Conservation (phyloP, 2,113 vertebrate genomes). For the Varanus salvator region DNA sequence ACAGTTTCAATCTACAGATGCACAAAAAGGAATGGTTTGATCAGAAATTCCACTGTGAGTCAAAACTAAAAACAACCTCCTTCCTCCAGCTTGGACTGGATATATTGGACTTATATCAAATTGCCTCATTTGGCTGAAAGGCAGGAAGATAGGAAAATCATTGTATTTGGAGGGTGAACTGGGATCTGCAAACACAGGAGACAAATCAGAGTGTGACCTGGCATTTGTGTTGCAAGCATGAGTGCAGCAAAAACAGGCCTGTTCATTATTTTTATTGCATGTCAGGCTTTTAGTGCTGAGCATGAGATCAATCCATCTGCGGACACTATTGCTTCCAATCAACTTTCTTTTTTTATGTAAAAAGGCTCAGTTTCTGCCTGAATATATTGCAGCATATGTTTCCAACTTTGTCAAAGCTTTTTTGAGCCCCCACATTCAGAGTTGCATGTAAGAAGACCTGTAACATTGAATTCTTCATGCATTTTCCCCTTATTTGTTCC, state of each 20-base stretch:
- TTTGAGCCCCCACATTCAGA: slow-evolving; percentile 24
- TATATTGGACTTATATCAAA: slow-evolving; percentile 10
- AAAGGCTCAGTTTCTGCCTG: slow-evolving; percentile 26
- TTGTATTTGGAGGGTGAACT: slow-evolving; percentile 1
- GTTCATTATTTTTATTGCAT: slow-evolving; percentile 8
- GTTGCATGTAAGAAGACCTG: slow-evolving; percentile 28
- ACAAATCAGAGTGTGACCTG: neutral
- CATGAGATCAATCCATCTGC: neutral
- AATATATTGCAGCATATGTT: slow-evolving; percentile 29
- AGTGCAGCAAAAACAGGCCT: neutral
- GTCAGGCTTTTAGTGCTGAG: neutral
- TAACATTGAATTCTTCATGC: neutral
- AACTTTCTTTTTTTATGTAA: neutral
- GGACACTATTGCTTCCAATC: slow-evolving; percentile 6
- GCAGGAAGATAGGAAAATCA: neutral
- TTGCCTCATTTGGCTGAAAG: slow-evolving; percentile 33
- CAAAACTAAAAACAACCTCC: neutral
- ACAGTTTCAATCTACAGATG: neutral
- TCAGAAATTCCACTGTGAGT: neutral
- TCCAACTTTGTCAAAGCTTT: neutral
- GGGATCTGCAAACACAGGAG: neutral
- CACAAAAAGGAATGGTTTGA: slow-evolving; percentile 2
- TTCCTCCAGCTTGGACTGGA: neutral
- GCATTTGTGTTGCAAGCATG: neutral
- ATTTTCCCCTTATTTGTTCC: neutral